These are phyloP conservation scores for Sarcophaga caerulescens DNA, from an alignment of 2,888 invertebrate species.

Conservation along the genomic window DNA sequence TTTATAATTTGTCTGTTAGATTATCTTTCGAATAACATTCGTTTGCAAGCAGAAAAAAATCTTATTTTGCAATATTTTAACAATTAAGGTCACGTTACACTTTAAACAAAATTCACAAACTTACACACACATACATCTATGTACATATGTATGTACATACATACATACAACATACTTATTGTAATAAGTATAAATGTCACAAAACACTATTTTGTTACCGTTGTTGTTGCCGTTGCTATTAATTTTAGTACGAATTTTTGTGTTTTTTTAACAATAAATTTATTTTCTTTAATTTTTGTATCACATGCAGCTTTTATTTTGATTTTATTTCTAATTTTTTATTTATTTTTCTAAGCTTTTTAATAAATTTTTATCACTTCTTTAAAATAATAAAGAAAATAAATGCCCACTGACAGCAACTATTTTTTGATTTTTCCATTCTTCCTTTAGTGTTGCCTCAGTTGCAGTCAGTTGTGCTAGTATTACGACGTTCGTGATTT, in stretches of 20 bases:
- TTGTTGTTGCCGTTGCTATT: too few relatives aligned
- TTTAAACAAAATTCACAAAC: conserved; percentile 11
- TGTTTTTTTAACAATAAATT: not conserved
- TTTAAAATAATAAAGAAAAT: not conserved
- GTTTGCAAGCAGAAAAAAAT: conserved; percentile 24
- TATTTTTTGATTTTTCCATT: conserved; percentile 38
- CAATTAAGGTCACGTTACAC: conserved; percentile 70
- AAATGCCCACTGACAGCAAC: conserved; percentile 32
- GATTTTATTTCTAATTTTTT: not conserved
- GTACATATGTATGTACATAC: not conserved
- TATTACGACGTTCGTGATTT: conserved; percentile 10
- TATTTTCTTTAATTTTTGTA: too few relatives aligned
- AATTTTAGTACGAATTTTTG: not conserved
- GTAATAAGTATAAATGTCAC: not conserved
- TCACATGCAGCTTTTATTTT: too few relatives aligned
- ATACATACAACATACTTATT: not conserved
- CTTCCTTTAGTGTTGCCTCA: conserved; percentile 18
- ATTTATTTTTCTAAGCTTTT: not conserved
- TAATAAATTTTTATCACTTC: not conserved
- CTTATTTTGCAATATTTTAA: conserved; percentile 67
- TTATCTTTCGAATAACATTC: too few relatives aligned
- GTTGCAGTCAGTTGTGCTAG: conserved; percentile 31
- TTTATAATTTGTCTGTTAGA: too few relatives aligned
- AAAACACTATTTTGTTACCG: too few relatives aligned
- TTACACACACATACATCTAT: not conserved